Base-by-base conservation (phyloP, 1,140 invertebrate species). In the Cydia amplana region DNA sequence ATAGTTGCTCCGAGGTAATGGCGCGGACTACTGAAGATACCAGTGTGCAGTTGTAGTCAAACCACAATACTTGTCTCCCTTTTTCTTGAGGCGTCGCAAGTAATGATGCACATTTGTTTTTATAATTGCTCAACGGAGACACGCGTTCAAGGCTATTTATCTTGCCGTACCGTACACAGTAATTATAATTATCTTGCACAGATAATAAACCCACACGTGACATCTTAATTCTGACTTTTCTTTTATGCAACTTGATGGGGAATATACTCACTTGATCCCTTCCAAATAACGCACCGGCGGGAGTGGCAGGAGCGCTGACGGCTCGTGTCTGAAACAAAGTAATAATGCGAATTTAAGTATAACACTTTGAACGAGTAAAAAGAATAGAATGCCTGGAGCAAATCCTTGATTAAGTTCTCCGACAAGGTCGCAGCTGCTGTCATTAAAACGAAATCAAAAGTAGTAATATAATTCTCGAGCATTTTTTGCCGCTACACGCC, bases 301-400 rank as follows among this genome's bases (percentile, higher is more conserved):
- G 91, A 65, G 93, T 92, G 74, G 93, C 92, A 72, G 94, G 91
- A 73, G 94, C 92, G 84, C 91, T 93, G 36, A 88, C 85, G 28
- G 91, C 87, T 78, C 91, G 85, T 49, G 86, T 90, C 90, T 93
- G 80, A 75, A 93, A 93, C 84, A 91, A 91, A 91, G 75, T 78
- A 82, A 64, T 78, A 23, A 60, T 60, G 18, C 55, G 7, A 60
- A 60, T 60, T 60, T 60, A 60, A 60, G 55, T 55, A 51, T 14
- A 51, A n/a, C 49, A 51, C n/a, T 51, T 51, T 51, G 6, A 6
- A 51, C 6, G 12, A 51, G 7, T 60, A 23, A n/a, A 23, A 60
- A 12, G 20, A 60, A 60, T 7, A 23, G 18, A 20, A 60, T n/a
- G 20, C 18, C 55, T 60, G 23, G 20, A 60, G 55, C 18, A 76